Evolutionary conservation across 2,797 vertebrate genomes (phyloP), one percentile per base, ranked within the genome.

Genomic region (Crypturellus tataupa): DNA sequence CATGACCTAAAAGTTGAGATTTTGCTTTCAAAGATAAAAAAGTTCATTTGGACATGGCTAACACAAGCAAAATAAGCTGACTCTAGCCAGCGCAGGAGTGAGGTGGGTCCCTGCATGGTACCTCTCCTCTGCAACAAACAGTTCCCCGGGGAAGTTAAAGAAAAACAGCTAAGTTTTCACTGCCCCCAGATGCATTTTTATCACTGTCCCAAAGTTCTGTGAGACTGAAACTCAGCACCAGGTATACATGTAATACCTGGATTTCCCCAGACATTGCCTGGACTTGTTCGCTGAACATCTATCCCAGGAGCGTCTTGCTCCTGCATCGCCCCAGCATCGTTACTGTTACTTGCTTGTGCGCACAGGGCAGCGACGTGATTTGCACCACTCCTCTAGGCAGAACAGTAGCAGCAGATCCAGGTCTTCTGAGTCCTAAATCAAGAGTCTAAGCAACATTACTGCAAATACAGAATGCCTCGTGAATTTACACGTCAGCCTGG

Each of bases 321-420:
- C 33, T 27, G 31, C 75, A 72, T 79, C 73, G 14, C 14, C 17
- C 0, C 0, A 33, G n/a, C 13, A 39, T 60, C 2, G 0, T 62
- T 75, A 21, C 12, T 27, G 21, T 37, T 62, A 51, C 9, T 20
- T 8, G 40, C 47, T 72, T 81, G 60, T 80, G 21, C 49, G 42
- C 8, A 37, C 23, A 25, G 0, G 2, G 5, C 68, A 62, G 31
- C 18, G 23, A 29, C 47, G 67, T 69, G 51, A 58, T 29, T 27
- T 40, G n/a, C 24, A 84, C n/a, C 12, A 10, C 62, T 51, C 79
- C 7, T 0, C 14, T 56, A 47, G 12, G 56, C n/a, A 64, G 60
- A 71, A 79, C 49, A 40, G 20, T 11, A 79, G 77, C 63, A 70
- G 63, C 55, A 80, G 84, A 87, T 59, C 13, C 15, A 62, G 31